These are phyloP conservation scores for Microtus pennsylvanicus DNA, from an alignment of 2,113 vertebrate genomes.

Conservation along the genomic window DNA sequence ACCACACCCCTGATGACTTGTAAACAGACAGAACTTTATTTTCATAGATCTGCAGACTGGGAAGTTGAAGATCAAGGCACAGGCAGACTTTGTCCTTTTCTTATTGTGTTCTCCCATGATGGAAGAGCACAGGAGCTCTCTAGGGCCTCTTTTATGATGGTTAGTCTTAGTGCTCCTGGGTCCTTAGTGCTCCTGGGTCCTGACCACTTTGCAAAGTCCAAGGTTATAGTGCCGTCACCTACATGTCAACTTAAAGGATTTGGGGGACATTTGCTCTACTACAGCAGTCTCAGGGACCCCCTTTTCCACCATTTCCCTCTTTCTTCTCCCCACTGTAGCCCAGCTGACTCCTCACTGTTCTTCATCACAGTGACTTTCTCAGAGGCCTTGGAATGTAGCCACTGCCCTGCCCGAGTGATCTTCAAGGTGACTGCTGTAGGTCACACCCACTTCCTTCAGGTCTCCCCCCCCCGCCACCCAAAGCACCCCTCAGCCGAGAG, in stretches of 20 bases:
- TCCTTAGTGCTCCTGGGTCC: background rate
- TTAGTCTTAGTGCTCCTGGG: no score
- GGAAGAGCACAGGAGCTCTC: background rate
- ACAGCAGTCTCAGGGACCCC: background rate
- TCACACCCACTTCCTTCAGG: background rate
- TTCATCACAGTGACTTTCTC: background rate
- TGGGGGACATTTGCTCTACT: background rate
- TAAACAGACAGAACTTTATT: background rate
- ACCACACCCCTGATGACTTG: background rate
- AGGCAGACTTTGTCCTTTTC: background rate
- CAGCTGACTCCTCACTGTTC: fast-evolving
- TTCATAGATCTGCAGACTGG: background rate
- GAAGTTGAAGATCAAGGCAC: background rate
- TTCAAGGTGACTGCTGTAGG: background rate
- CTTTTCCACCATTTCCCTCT: fast-evolving
- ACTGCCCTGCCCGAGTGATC: background rate
- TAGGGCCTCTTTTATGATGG: background rate
- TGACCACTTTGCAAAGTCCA: background rate
- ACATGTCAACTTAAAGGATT: background rate
- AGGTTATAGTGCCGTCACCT: background rate
- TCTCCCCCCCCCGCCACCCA: background rate
- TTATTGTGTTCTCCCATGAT: background rate
- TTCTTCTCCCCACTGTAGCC: background rate
- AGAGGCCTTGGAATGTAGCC: fast-evolving
- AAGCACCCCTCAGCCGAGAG: background rate